phyloP scores from a whole-genome alignment of 2,113 vertebrate species.

The Lepus timidus region DNA sequence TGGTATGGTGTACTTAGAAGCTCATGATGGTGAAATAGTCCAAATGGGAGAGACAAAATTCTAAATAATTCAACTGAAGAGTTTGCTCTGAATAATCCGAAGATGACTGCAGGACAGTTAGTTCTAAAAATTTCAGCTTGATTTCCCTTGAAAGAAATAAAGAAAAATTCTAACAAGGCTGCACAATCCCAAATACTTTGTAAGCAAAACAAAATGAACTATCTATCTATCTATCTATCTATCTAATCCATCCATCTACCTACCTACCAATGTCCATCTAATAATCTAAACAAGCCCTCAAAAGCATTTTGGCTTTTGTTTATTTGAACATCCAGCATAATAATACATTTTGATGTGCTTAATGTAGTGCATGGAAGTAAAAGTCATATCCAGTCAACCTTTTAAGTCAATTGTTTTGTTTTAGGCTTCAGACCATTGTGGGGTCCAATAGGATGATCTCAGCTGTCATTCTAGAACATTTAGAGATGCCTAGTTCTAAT shows the following conservation, averaged over 20 bases:
- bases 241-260: background rate
- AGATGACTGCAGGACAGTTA: background rate
- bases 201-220: background rate
- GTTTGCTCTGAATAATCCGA: background rate
- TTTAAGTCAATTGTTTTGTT: constrained; percentile 78
- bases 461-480: constrained; percentile 87
- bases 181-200: background rate
- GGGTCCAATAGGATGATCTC: constrained; percentile 73
- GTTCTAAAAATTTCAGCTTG: background rate
- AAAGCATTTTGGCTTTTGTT: constrained; percentile 31
- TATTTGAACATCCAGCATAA: constrained; percentile 32
- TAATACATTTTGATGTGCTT: constrained; percentile 69
- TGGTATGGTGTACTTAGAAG: background rate
- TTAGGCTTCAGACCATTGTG: constrained; percentile 69
- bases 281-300: background rate
- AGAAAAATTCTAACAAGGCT: background rate
- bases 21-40: background rate
- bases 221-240: too few species aligned
- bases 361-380: constrained; percentile 77
- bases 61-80: constrained; percentile 44
- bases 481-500: constrained; percentile 88
- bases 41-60: background rate
- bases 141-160: constrained; percentile 29
- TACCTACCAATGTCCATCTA: background rate
- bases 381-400: constrained; percentile 79